These are phyloP conservation scores for Adoxophyes honmai DNA, from an alignment of 1,140 invertebrate species.

Conservation along the genomic window DNA sequence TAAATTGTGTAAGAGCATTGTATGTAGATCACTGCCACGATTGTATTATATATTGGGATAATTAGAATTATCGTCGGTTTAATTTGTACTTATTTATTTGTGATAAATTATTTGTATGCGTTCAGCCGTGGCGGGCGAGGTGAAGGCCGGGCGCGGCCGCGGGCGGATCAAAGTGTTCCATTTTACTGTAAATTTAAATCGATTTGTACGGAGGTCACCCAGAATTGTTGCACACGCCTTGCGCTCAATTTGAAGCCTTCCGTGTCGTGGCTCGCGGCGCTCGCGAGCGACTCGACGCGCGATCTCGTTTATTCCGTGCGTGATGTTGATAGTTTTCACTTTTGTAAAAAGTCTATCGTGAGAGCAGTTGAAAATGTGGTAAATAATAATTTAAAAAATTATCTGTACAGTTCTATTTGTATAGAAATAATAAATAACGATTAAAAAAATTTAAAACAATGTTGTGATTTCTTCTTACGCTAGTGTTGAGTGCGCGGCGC, in stretches of 20 bases:
- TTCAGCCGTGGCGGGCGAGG: constrained; percentile 19
- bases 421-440: constrained; percentile 78
- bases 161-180: neutral
- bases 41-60: constrained; percentile 38
- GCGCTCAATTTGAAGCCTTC: constrained; percentile 14
- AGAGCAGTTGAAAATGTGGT: constrained; percentile 71
- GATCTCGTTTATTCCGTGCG: constrained; percentile 64
- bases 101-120: constrained; percentile 27
- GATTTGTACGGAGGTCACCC: neutral
- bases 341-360: constrained; percentile 78
- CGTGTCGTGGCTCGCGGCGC: constrained; percentile 8
- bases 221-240: constrained; percentile 21
- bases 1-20: constrained; percentile 37
- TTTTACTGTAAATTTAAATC: neutral
- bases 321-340: constrained; percentile 77
- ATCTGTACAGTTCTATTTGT: constrained; percentile 79
- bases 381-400: constrained; percentile 77
- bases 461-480: constrained; percentile 72
- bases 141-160: constrained; percentile 17
- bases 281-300: constrained; percentile 29
- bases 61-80: constrained; percentile 24
- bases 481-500: constrained; percentile 34
- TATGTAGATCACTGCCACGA: constrained; percentile 54
- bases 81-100: constrained; percentile 50
- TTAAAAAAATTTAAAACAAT: constrained; percentile 71